A percentile compares a stretch with the other conserved stretches of the same genome.
Conservation (phyloP, 2,113 vertebrate species). For the Petaurus breviceps region DNA sequence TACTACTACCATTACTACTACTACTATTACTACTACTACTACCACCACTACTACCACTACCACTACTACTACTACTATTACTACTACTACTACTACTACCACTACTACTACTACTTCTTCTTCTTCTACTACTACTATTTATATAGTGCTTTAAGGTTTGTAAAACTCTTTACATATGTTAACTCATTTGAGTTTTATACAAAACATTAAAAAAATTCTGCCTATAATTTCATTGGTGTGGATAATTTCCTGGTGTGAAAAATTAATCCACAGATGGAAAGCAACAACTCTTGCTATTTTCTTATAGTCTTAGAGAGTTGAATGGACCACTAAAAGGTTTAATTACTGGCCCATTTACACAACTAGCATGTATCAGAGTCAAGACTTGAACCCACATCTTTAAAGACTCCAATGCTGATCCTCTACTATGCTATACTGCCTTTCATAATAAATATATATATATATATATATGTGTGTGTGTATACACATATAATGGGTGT, state of each 20-base stretch:
- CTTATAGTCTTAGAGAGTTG: background rate
- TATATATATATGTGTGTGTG: background rate
- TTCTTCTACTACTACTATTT: background rate
- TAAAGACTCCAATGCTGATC: background rate
- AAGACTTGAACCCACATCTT: background rate
- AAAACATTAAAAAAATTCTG: background rate
- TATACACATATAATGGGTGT: background rate
- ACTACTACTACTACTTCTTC: too few species aligned
- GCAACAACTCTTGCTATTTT: background rate
- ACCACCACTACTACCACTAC: too few species aligned
- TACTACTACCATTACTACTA: too few species aligned
- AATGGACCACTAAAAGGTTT: background rate
- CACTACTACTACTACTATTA: too few species aligned
- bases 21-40: background rate
- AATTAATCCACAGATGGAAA: background rate
- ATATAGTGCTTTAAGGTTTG: background rate
- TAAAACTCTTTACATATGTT: background rate
- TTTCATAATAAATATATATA: background rate
- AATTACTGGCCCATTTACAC: background rate
- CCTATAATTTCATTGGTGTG: background rate
- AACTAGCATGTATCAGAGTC: background rate
- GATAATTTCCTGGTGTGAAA: background rate
- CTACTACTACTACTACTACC: too few species aligned
- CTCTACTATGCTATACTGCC: background rate
- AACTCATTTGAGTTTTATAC: background rate